Evolutionary conservation across 30 jellyfish, hydroid and myxozoan species (phyloP), one percentile per base, ranked within the genome.

Genomic region (Haliclystus octoradiatus): DNA sequence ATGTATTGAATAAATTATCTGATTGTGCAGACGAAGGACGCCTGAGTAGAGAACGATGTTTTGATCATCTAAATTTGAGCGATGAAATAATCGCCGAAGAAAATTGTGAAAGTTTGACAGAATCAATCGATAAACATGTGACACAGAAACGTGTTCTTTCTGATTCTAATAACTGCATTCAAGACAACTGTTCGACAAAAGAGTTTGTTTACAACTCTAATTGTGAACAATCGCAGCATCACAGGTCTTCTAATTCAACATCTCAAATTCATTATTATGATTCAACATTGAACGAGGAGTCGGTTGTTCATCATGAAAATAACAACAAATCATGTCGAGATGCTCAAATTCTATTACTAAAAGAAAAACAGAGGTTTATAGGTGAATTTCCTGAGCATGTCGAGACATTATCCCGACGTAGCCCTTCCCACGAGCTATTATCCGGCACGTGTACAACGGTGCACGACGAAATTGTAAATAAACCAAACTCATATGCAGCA

Each of bases 1-100:
- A 89, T 74, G 90, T 93, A 23, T 49, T 89, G 47, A 73, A 81
- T 34, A 89, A 76, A 69, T 71, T 89, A 32, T 84, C 98, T 7
- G 98, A 89, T 33, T 71, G 83, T 31, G 98, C 94, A 0, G 96
- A 85, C 50, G 71, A 61, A 61, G 96, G 96, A 19, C 52, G 32
- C 28, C 50, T 85, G 0, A 66, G 82, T 27, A 65, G 80, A 27
- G 85, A 78, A 26, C 72, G 62, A 34, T 85, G 96, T 71, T 52
- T 66, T 30, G 35, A 70, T 26, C 66, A 68, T 12, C 51, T 85
- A 24, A 79, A 73, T 46, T 22, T 77, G 67, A 19, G 28, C 73
- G 0, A 26, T 32, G 75, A 0, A 13, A 4, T 7, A 5, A n/a
- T 14, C 74, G 31, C 25, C 13, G 23, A 67, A 9, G 57, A 40